Conservation (phyloP, 2,888 invertebrate genomes). For the Patella ulyssiponensis region DNA sequence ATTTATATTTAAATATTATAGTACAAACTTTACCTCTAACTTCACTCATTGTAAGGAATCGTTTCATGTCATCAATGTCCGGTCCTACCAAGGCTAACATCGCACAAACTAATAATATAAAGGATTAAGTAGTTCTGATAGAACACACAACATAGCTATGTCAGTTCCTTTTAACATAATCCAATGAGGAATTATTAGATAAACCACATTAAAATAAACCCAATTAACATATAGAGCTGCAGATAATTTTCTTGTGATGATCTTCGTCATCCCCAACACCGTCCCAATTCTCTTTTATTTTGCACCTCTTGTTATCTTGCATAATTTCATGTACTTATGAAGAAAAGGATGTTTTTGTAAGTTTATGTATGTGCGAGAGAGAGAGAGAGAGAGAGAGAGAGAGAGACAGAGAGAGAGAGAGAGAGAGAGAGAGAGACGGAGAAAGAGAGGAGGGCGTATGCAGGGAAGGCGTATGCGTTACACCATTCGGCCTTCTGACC, state of each 20-base stretch:
- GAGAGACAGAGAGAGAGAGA: constrained; percentile 17
- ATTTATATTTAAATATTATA: too few species aligned
- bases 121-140: background rate
- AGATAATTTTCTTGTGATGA: too few species aligned
- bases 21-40: background rate
- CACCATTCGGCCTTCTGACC: background rate
- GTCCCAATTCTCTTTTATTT: too few species aligned
- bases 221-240: constrained; percentile 4
- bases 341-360: too few species aligned
- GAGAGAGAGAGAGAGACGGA: constrained; percentile 18
- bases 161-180: background rate
- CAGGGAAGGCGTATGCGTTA: constrained; percentile 7
- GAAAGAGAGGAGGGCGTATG: constrained; percentile 2
- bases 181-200: background rate
- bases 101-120: constrained; percentile 17
- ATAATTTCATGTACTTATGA: too few species aligned
- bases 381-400: constrained; percentile 17
- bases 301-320: too few species aligned
- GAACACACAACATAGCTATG: background rate
- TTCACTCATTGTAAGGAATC: background rate
- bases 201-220: constrained; percentile 1
- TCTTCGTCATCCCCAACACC: too few species aligned
- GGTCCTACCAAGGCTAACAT: constrained; percentile 20
- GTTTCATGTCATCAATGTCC: constrained; percentile 6
- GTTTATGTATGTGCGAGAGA: too few species aligned